Evolutionary conservation across 2,888 invertebrate genomes (phyloP).

Genomic region (Linnaemya vulpina): DNA sequence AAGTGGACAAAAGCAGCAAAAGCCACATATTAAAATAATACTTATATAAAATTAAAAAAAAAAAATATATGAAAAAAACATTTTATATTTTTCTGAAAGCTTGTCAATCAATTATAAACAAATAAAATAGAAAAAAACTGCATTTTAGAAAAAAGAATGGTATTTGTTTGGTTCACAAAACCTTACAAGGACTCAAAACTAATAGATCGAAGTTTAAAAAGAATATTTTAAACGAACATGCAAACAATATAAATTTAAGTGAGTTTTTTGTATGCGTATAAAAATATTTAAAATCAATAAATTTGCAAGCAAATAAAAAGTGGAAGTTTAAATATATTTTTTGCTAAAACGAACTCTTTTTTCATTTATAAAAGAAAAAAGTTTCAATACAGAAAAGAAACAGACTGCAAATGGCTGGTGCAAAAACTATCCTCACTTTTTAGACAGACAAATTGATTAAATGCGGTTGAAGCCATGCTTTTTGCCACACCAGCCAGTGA

Average conservation of each 20-base stretch:
- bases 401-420: not conserved
- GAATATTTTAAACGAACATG: too few species aligned
- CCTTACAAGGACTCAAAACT: slow-evolving; percentile 44
- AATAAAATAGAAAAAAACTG: slow-evolving; percentile 55
- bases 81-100: slow-evolving; percentile 34
- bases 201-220: not conserved
- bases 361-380: slow-evolving; percentile 6
- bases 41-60: too few species aligned
- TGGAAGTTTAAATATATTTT: not conserved
- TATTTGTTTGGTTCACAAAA: slow-evolving; percentile 46
- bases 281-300: slow-evolving; percentile 3
- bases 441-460: slow-evolving; percentile 56
- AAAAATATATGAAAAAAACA: slow-evolving; percentile 12
- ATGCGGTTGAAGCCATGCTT: not conserved
- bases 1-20: slow-evolving; percentile 48
- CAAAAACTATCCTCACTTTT: slow-evolving; percentile 42
- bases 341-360: slow-evolving; percentile 2
- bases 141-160: not conserved
- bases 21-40: not conserved
- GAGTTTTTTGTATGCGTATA: too few species aligned
- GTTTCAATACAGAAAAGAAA: slow-evolving; percentile 21
- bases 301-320: slow-evolving; percentile 5
- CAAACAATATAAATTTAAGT: too few species aligned
- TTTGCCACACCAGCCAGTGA: slow-evolving; percentile 5
- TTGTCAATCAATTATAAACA: slow-evolving; percentile 67